phyloP scores from a whole-genome alignment of 2,113 vertebrate genomes.

The Forbesichthys agassizii region DNA sequence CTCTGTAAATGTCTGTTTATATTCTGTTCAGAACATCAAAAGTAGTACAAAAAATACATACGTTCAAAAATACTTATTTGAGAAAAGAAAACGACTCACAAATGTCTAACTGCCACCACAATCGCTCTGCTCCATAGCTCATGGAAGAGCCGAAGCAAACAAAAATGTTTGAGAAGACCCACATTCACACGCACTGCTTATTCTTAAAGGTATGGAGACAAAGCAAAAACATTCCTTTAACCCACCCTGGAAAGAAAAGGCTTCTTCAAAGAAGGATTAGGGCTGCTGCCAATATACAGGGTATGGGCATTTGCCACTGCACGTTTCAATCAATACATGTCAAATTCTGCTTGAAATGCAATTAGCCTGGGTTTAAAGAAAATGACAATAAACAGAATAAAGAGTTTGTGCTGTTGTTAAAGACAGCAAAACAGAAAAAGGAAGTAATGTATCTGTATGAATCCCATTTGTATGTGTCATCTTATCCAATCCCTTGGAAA shows the following conservation, averaged over 20 bases:
- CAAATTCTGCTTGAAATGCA: conserved; percentile 69
- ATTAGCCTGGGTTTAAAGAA: conserved; percentile 59
- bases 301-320: conserved; percentile 42
- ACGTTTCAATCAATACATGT: conserved; percentile 70
- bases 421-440: conserved; percentile 46
- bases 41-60: no score
- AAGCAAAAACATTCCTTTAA: conserved; percentile 27
- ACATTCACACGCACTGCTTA: conserved; percentile 19
- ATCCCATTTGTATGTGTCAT: conserved; percentile 39
- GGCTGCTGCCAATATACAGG: conserved; percentile 53
- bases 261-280: conserved; percentile 62
- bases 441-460: conserved; percentile 48
- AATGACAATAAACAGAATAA: conserved; percentile 39
- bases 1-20: no score
- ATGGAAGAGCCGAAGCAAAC: not conserved
- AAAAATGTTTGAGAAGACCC: conserved; percentile 6
- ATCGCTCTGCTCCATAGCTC: no score
- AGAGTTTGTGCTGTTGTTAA: conserved; percentile 52
- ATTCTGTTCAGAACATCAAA: no score
- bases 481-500: conserved; percentile 31
- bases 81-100: no score
- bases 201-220: conserved; percentile 14
- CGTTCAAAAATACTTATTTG: no score
- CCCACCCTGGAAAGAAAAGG: conserved; percentile 33
- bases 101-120: no score